Conservation (phyloP, 2,797 vertebrate species). For the Ara ararauna region DNA sequence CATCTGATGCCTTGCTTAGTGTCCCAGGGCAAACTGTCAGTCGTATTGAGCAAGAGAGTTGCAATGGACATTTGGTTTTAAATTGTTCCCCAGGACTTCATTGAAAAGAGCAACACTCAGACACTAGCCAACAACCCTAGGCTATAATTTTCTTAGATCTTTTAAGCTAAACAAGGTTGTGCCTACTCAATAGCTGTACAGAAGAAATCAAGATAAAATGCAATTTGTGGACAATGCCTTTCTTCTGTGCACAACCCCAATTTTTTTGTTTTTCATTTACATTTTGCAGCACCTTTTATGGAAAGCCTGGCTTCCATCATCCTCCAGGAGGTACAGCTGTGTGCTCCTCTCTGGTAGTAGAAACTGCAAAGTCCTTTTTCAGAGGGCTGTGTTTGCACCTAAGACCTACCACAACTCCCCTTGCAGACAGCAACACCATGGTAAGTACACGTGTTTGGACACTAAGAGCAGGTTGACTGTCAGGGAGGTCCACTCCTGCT, state of each 20-base stretch:
- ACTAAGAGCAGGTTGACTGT: background rate
- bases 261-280: background rate
- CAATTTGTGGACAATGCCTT: background rate
- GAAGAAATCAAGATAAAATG: background rate
- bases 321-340: background rate
- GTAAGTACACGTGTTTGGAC: background rate
- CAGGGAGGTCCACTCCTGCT: background rate
- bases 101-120: background rate
- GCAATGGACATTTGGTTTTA: background rate
- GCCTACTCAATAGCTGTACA: background rate
- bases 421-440: background rate
- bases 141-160: conserved; percentile 19
- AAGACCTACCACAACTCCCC: background rate
- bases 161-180: conserved; percentile 6
- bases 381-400: background rate
- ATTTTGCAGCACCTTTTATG: background rate
- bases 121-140: background rate
- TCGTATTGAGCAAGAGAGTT: background rate
- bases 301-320: background rate
- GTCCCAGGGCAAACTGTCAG: background rate
- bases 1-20: background rate
- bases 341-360: background rate
- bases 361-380: background rate
- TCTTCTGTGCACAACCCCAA: background rate
- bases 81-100: background rate